phyloP scores from a whole-genome alignment of 2,113 vertebrate genomes.

The Rhizomys pruinosus region DNA sequence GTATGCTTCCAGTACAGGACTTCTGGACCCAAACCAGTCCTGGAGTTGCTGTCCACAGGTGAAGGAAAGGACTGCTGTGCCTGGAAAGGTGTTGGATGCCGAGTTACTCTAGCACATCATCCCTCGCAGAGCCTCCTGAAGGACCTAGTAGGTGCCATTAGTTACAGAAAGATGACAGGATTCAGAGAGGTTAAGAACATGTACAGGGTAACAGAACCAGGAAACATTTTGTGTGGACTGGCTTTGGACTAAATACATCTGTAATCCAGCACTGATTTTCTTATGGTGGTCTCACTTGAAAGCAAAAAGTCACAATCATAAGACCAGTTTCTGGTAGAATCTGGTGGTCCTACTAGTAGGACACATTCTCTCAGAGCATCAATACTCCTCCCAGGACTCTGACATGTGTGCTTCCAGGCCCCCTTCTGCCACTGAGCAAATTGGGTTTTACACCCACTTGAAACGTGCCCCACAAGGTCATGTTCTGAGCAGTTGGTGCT shows the following conservation, averaged over 20 bases:
- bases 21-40: not conserved
- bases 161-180: not conserved
- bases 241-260: not conserved
- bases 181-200: not conserved
- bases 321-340: not conserved
- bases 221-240: not conserved
- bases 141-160: not conserved
- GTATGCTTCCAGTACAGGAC: not conserved
- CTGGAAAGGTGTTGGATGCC: fast-evolving
- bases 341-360: not conserved
- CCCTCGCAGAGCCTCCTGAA: not conserved
- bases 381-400: not conserved
- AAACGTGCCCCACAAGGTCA: too few relatives aligned
- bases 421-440: not conserved
- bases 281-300: not conserved
- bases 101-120: not conserved
- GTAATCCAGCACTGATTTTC: not conserved
- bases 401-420: too few relatives aligned
- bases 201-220: not conserved
- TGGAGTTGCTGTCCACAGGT: not conserved
- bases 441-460: too few relatives aligned
- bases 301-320: not conserved
- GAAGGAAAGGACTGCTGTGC: not conserved
- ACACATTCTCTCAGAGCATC: not conserved
- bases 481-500: not conserved